Evolutionary conservation across 2,113 vertebrate genomes (phyloP), one percentile per base, ranked within the genome.

Genomic region (Lipophrys pholis): DNA sequence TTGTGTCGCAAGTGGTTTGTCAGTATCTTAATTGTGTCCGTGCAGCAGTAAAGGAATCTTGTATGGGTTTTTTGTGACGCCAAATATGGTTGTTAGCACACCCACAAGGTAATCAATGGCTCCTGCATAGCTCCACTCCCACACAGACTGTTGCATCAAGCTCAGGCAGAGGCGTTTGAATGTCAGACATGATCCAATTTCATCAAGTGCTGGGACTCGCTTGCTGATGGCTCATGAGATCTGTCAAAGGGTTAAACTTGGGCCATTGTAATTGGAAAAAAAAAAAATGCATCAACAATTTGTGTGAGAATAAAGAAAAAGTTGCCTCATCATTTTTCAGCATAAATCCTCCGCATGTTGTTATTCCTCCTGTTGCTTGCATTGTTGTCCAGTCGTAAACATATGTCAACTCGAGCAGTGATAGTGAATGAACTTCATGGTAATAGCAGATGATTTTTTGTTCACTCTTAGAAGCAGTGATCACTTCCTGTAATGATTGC

Each of bases 51-150:
- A 46, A 41, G 52, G 11, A 14, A 60, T 60, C 41, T 62, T 36
- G n/a, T 17, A 63, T 43, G 30, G 21, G 21, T 30, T 30, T 30
- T 30, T 30, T 30, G 21, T 30, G 50, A 79, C 73, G 68, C 71
- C 69, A 65, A 68, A 74, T 74, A 59, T 78, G 60, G 46, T 75
- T 73, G 80, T 76, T 81, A 60, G 42, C 48, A 69, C 82, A 60
- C 80, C 83, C 77, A 83, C 83, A 5, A 52, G 58, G 54, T 81
- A 81, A 88, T 88, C 86, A 80, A 83, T 86, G 74, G 56, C 51
- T 83, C 49, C 74, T 73, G 80, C 59, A 4, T 65, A 71, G 74
- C 65, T 83, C 12, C 53, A 30, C 86, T 85, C 86, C 83, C 69
- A 81, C 80, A 73, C 65, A 76, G 59, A 51, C 59, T 16, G 75